phyloP scores from a whole-genome alignment of 2,797 vertebrate species.

The Xenopus petersii region DNA sequence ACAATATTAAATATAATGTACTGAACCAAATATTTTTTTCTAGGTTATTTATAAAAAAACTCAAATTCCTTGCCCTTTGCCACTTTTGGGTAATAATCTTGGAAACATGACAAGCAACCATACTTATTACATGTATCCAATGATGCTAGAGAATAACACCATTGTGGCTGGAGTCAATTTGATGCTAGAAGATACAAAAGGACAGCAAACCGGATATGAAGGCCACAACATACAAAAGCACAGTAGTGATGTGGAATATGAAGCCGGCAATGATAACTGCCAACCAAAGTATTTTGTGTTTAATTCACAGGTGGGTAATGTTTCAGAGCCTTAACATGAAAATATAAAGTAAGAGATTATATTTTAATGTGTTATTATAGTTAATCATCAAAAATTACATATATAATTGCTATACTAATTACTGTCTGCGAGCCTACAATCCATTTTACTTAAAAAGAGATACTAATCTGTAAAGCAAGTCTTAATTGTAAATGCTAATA shows the following conservation, averaged over 20 bases:
- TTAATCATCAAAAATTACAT: too few species aligned
- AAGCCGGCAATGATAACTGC: slow-evolving; percentile 77
- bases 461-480: too few species aligned
- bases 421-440: too few species aligned
- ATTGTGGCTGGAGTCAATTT: slow-evolving; percentile 62
- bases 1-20: too few species aligned
- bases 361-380: too few species aligned
- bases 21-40: slow-evolving; percentile 11
- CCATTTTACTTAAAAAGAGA: too few species aligned
- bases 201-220: slow-evolving; percentile 57
- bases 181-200: slow-evolving; percentile 78
- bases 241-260: slow-evolving; percentile 65
- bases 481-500: too few species aligned
- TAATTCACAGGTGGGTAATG: slow-evolving; percentile 84
- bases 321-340: slow-evolving; percentile 1
- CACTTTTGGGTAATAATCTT: slow-evolving; percentile 65
- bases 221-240: slow-evolving; percentile 56
- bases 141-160: slow-evolving; percentile 67
- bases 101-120: slow-evolving; percentile 76
- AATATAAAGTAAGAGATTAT: too few species aligned
- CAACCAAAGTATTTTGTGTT: slow-evolving; percentile 90
- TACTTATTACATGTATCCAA: slow-evolving; percentile 64
- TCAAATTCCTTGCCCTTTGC: slow-evolving; percentile 87
- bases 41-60: slow-evolving; percentile 96
- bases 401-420: too few species aligned